Percentiles rank a stretch among this genome's conserved stretches.
Conservation (phyloP, 1,140 invertebrate genomes). For the Drosophila navojoa region DNA sequence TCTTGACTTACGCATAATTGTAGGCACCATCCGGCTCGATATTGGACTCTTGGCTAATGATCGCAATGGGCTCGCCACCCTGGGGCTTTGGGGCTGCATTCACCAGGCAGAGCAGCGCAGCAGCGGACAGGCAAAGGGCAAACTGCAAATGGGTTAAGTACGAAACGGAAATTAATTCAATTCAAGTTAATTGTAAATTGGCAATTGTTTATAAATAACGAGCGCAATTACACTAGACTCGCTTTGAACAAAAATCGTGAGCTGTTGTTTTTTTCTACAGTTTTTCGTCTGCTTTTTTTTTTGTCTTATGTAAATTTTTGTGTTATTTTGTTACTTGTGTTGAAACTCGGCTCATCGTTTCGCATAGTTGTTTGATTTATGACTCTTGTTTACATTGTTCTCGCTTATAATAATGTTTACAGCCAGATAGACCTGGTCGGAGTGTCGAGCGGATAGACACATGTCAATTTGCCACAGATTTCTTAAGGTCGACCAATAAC, state of each 20-base stretch:
- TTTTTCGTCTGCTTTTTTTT: neutral
- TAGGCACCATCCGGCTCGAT: constrained; percentile 88
- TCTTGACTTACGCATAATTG: constrained; percentile 84
- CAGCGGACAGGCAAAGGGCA: constrained; percentile 67
- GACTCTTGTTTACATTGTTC: constrained; percentile 41
- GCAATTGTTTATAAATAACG: constrained; percentile 37
- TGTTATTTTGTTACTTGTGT: constrained; percentile 39
- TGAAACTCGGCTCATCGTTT: constrained; percentile 39
- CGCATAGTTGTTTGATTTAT: constrained; percentile 51
- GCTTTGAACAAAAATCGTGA: constrained; percentile 31
- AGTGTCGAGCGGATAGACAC: constrained; percentile 12
- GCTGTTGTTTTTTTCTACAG: neutral
- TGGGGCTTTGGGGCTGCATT: constrained; percentile 85
- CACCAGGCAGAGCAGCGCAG: constrained; percentile 68
- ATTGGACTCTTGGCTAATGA: constrained; percentile 88
- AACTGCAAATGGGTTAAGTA: constrained; percentile 58
- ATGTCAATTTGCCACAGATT: constrained; percentile 47
- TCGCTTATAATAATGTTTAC: constrained; percentile 31
- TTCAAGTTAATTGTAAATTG: constrained; percentile 45
- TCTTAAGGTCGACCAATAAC: constrained; percentile 67
- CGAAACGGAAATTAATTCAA: constrained; percentile 50
- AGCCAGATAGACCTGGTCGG: neutral
- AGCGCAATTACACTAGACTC: constrained; percentile 33
- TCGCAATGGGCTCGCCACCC: constrained; percentile 86
- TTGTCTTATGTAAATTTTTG: constrained; percentile 12